Percentiles rank a stretch among this genome's conserved stretches.
Conservation (phyloP, 2,888 invertebrate species). For the Parnassius glacialis region DNA sequence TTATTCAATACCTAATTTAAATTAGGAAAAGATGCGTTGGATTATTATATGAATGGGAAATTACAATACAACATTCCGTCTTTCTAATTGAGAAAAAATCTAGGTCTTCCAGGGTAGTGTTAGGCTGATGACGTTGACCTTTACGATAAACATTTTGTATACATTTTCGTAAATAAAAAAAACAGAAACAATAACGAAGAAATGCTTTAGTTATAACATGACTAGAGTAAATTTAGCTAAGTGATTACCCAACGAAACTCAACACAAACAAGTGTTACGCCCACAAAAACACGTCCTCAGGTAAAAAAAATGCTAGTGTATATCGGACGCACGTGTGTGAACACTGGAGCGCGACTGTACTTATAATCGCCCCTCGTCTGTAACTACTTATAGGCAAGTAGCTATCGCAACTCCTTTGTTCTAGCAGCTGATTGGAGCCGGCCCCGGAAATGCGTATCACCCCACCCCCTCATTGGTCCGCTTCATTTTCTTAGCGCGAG, state of each 20-base stretch:
- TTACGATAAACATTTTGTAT: no score
- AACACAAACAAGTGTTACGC: slow-evolving; percentile 63
- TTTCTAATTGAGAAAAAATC: no score
- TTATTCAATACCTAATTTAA: no score
- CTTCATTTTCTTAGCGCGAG: slow-evolving; percentile 80
- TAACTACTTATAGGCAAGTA: slow-evolving; percentile 78
- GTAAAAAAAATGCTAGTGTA: slow-evolving; percentile 63
- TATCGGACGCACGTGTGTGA: slow-evolving; percentile 59
- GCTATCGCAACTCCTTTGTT: slow-evolving; percentile 80
- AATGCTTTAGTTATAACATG: slow-evolving; percentile 59
- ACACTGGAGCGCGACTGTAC: slow-evolving; percentile 51
- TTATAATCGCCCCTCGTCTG: slow-evolving; percentile 62
- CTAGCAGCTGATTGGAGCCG: slow-evolving; percentile 82
- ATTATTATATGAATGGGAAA: no score
- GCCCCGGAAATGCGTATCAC: slow-evolving; percentile 81
- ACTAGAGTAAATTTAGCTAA: slow-evolving; percentile 64
- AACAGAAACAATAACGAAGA: neutral
- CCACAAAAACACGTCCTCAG: slow-evolving; percentile 65
- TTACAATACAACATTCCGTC: no score
- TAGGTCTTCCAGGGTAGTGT: no score
- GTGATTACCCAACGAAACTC: slow-evolving; percentile 66
- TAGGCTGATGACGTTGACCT: no score
- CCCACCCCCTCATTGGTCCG: slow-evolving; percentile 81
- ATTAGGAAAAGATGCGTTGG: no score
- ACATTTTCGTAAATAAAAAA: no score